Evolutionary conservation across 2,888 invertebrate genomes (phyloP).

Genomic region (Cotesia congregata): DNA sequence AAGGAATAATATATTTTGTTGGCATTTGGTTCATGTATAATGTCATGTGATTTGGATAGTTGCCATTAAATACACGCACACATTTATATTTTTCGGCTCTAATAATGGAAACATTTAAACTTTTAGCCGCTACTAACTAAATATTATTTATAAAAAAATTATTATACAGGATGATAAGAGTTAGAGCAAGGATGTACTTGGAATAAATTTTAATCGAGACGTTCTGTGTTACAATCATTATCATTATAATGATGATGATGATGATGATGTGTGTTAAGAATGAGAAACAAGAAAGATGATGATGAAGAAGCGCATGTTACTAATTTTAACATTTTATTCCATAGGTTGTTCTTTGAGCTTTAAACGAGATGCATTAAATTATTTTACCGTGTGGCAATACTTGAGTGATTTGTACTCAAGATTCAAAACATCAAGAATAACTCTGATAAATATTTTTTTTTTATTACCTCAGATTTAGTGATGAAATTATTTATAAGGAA

Average conservation of each 20-base stretch:
- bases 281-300: too few species aligned
- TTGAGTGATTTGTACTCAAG: conserved; percentile 37
- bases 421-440: too few species aligned
- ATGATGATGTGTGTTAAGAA: conserved; percentile 21
- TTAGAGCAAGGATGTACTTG: neutral
- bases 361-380: conserved; percentile 39
- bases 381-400: conserved; percentile 48
- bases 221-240: neutral
- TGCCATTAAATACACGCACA: conserved; percentile 50
- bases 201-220: neutral
- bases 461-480: too few species aligned
- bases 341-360: conserved; percentile 22
- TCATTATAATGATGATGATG: conserved; percentile 1
- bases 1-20: conserved; percentile 24
- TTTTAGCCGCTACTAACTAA: conserved; percentile 19
- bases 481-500: too few species aligned
- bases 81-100: conserved; percentile 40
- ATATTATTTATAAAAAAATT: neutral
- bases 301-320: conserved; percentile 20
- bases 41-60: conserved; percentile 58
- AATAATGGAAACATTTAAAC: conserved; percentile 30
- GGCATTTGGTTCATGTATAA: conserved; percentile 22
- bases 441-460: too few species aligned
- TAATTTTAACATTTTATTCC: conserved; percentile 38
- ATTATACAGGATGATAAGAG: neutral